Conservation (phyloP, 2,888 invertebrate species). For the Zelleria hepariella region DNA sequence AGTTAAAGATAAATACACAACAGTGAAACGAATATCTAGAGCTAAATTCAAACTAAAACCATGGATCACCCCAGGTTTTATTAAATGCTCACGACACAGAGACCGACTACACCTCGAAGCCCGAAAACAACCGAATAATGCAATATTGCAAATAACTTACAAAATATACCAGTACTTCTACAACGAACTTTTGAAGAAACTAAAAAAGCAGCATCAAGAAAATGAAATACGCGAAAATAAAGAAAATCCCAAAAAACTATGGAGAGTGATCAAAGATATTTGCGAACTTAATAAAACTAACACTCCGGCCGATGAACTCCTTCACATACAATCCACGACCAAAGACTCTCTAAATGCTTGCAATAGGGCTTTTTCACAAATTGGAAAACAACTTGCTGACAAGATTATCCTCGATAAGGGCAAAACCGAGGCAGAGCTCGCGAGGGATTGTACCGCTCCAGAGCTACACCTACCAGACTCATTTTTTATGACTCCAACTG, state of each 20-base stretch:
- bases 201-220: background rate
- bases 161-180: no score
- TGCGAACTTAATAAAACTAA: background rate
- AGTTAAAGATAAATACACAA: no score
- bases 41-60: no score
- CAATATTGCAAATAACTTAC: no score
- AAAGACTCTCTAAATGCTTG: background rate
- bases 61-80: no score
- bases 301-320: background rate
- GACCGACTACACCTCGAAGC: no score
- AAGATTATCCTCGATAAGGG: background rate
- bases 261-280: background rate
- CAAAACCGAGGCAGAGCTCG: background rate
- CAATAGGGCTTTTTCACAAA: background rate
- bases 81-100: no score
- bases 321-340: background rate
- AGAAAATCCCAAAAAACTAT: background rate
- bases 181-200: background rate
- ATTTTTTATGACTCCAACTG: background rate
- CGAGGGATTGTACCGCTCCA: background rate
- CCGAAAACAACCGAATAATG: no score
- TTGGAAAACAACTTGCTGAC: background rate
- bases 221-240: background rate
- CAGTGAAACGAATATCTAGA: no score
- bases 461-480: background rate